Evolutionary conservation across 2,888 invertebrate genomes (phyloP), one percentile per base, ranked within the genome.

Genomic region (Metalampra italica): DNA sequence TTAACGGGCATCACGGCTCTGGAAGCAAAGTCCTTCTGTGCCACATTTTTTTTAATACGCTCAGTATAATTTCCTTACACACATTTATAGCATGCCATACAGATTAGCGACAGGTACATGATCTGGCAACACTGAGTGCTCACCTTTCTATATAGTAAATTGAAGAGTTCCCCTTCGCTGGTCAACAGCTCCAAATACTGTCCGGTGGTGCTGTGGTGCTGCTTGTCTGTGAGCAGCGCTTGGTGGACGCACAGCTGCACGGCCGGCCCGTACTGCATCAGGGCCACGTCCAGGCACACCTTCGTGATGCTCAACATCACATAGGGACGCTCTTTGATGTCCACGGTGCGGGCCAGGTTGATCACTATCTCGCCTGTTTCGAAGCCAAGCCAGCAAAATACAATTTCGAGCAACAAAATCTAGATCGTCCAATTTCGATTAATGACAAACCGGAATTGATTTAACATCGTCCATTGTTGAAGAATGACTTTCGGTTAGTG

Each of bases 251-350:
- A 70, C 52, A 95, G 90, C 78, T 96, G 95, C 37, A 94, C 82
- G 0, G 95, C 95, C 0, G 95, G 93, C 0, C 96, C 96, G 70
- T 91, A 95, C 56, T 93, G 92, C 93, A 96, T 94, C 29, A 94
- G 81, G 0, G 95, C 95, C 45, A 93, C 90, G 71, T 96, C 96
- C 52, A 94, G 85, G 62, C 93, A 93, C 9, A 95, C 75, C 52
- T 93, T 91, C 49, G 92, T 92, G 30, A 95, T 72, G 56, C 93
- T 91, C 54, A 95, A 77, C 91, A 94, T 93, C 38, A 96, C 82
- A 75, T 96, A 96, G 0, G 95, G 94, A 37, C 92, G 91, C 60
- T 95, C 94, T 29, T 90, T 87, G 48, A 91, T 91, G 49, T 94
- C 93, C 50, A 87, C 90, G 0, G 93, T 92, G 36, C 93, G 90